A percentile compares a stretch with the other conserved stretches of the same genome.
phyloP scores from a whole-genome alignment of 2,113 vertebrate genomes.

The Albula goreensis region DNA sequence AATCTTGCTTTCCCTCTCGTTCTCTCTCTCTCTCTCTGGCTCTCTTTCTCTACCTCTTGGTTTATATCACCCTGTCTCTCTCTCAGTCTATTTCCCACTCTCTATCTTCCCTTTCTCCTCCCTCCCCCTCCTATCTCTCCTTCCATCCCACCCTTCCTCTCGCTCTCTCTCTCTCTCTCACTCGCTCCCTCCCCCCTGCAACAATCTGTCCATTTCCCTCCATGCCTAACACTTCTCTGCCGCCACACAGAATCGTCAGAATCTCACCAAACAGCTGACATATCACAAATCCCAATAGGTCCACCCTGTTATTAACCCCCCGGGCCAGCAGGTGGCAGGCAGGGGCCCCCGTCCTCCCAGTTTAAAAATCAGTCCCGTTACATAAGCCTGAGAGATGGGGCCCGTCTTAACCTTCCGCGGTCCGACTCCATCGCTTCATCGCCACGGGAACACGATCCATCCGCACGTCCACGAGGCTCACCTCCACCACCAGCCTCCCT shows the following conservation, averaged over 20 bases:
- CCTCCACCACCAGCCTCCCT: slow-evolving; percentile 13
- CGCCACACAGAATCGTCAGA: not conserved
- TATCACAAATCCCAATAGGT: not conserved
- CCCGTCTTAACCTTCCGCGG: not conserved
- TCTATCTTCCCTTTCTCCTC: slow-evolving; percentile 11
- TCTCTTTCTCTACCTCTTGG: not conserved
- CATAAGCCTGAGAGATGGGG: not conserved
- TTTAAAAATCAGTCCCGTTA: slow-evolving; percentile 14
- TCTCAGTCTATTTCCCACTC: not conserved
- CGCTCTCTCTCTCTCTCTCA: not conserved
- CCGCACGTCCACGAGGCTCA: not conserved
- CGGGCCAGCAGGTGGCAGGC: too few species aligned
- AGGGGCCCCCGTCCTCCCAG: not conserved
- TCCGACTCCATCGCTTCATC: not conserved
- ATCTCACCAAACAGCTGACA: not conserved
- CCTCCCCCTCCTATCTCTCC: not conserved
- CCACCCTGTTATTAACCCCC: not conserved
- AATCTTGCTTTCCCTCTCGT: not conserved
- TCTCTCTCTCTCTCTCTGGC: not conserved
- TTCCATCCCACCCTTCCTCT: not conserved
- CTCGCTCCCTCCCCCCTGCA: not conserved
- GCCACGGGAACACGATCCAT: slow-evolving; percentile 2
- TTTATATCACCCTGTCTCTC: not conserved
- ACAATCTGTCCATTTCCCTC: slow-evolving; percentile 16
- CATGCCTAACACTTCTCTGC: not conserved